phyloP scores from a whole-genome alignment of 2,797 vertebrate genomes.

The Ctenochaetus hawaiiensis region DNA sequence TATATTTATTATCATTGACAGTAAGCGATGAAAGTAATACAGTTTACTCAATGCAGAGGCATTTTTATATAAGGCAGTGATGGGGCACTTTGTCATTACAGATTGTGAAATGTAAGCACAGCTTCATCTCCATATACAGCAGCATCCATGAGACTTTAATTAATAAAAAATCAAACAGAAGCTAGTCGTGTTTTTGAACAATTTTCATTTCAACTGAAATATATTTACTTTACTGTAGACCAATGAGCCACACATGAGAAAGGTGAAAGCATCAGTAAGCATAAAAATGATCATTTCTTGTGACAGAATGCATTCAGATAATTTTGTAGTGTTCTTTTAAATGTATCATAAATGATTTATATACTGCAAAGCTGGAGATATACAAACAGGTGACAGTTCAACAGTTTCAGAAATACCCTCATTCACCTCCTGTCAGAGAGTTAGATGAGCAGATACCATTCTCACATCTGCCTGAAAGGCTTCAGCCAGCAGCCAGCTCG shows the following conservation, averaged over 20 bases:
- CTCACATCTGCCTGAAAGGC: too few species aligned
- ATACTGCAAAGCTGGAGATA: neutral
- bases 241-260: too few species aligned
- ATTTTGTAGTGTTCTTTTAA: neutral
- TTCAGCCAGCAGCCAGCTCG: too few species aligned
- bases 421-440: too few species aligned
- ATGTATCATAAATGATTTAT: neutral
- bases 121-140: neutral
- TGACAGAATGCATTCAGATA: neutral
- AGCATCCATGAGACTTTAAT: neutral
- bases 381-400: neutral
- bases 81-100: neutral
- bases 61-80: neutral
- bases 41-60: conserved; percentile 1
- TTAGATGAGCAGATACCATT: too few species aligned
- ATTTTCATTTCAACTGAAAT: too few species aligned
- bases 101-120: neutral
- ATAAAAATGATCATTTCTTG: neutral
- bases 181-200: too few species aligned
- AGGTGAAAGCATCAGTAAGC: neutral
- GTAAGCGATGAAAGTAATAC: conserved; percentile 3
- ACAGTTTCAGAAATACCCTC: too few species aligned
- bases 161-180: conserved; percentile 8
- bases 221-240: too few species aligned
- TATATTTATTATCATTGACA: neutral